These are phyloP conservation scores for Elysia crispata DNA, from an alignment of 2,888 invertebrate species.

Conservation along the genomic window DNA sequence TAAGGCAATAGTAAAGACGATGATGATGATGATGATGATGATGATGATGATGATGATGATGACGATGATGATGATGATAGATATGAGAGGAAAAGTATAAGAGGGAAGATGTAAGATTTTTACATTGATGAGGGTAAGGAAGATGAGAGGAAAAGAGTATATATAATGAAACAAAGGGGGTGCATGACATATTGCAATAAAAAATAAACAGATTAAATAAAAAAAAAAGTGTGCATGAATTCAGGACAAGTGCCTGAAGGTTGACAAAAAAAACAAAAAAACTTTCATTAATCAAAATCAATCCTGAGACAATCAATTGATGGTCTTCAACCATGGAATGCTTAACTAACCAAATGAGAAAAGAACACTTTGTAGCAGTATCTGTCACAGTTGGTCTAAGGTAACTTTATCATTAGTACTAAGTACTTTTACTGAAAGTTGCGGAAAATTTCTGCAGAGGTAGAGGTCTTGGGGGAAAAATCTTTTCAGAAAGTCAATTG, in stretches of 20 bases:
- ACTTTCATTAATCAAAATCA: not conserved
- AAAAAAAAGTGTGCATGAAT: no score
- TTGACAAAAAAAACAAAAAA: not conserved
- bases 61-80: not conserved
- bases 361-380: no score
- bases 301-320: no score
- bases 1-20: constrained; percentile 21
- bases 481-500: no score
- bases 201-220: not conserved
- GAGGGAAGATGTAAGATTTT: not conserved
- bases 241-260: not conserved
- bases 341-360: no score
- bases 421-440: no score
- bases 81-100: not conserved
- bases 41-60: not conserved
- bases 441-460: no score
- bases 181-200: not conserved
- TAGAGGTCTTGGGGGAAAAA: no score
- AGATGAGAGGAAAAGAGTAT: not conserved
- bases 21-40: constrained; percentile 49
- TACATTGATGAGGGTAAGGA: not conserved
- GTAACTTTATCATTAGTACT: no score
- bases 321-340: no score
- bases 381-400: no score
- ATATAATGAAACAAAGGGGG: not conserved